These are phyloP conservation scores for Leucopternis melanops DNA, from an alignment of 2,113 vertebrate species.

Conservation along the genomic window DNA sequence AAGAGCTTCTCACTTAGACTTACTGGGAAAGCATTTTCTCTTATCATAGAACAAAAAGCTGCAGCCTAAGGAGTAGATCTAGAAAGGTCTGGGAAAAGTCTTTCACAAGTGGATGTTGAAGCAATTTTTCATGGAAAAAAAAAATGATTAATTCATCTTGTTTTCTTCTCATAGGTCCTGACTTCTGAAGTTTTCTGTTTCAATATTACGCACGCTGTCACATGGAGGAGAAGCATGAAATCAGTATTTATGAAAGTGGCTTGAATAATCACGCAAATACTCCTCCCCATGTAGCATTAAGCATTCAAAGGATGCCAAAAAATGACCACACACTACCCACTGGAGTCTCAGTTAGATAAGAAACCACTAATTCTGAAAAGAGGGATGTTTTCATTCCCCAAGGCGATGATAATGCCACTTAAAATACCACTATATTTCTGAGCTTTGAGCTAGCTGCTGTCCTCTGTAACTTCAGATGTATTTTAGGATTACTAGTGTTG, in stretches of 20 bases:
- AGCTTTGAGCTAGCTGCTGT: not conserved
- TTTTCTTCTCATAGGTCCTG: not conserved
- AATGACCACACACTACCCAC: not conserved
- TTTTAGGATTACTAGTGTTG: slow-evolving; percentile 46
- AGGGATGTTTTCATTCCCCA: not conserved
- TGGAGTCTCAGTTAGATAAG: not conserved
- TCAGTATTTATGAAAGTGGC: not conserved
- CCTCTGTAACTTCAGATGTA: slow-evolving; percentile 4
- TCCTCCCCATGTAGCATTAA: not conserved
- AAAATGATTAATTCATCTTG: not conserved
- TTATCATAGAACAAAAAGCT: not conserved
- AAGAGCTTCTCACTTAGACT: not conserved
- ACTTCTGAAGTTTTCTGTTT: not conserved
- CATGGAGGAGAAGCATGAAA: not conserved
- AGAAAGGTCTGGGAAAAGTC: not conserved
- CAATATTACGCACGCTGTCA: not conserved
- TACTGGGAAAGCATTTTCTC: not conserved
- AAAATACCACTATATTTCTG: not conserved
- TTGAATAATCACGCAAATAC: not conserved
- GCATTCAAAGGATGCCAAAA: not conserved
- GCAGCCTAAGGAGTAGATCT: not conserved
- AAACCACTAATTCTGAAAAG: not conserved
- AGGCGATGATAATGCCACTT: not conserved
- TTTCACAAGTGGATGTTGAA: not conserved
- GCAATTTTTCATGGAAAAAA: not conserved